Conservation (phyloP, 2,888 invertebrate species). For the Drosophila multiciliata region DNA sequence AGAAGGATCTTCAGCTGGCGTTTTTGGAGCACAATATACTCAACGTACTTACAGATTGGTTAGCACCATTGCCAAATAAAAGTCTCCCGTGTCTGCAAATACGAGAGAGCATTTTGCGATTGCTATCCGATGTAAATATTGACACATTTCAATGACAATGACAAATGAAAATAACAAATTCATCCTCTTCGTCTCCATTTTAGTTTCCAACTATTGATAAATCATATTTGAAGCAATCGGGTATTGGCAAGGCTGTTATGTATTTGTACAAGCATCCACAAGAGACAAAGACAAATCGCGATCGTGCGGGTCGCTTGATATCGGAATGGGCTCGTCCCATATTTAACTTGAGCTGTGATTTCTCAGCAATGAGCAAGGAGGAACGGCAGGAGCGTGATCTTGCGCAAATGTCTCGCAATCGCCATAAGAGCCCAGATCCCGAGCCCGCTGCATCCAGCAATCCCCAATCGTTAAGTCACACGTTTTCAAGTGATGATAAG, state of each 20-base stretch:
- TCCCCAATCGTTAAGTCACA: constrained; percentile 87
- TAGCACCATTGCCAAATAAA: constrained; percentile 98
- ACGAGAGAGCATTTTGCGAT: constrained; percentile 92
- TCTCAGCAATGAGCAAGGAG: constrained; percentile 95
- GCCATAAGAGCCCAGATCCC: constrained; percentile 84
- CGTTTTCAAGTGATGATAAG: constrained; percentile 87
- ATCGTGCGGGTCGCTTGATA: constrained; percentile 95
- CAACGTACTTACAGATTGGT: constrained; percentile 97
- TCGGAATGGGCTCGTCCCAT: constrained; percentile 99
- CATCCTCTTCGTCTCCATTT: not conserved
- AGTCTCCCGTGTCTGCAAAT: constrained; percentile 98
- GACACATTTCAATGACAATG: not conserved
- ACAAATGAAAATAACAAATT: not conserved
- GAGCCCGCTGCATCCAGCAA: constrained; percentile 84
- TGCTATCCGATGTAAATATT: constrained; percentile 89
- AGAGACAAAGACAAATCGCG: constrained; percentile 96
- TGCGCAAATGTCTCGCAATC: constrained; percentile 89
- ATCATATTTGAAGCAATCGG: constrained; percentile 95
- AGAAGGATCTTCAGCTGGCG: constrained; percentile 97
- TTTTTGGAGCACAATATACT: constrained; percentile 98
- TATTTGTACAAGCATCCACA: constrained; percentile 99
- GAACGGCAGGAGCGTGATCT: constrained; percentile 97
- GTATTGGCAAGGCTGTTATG: constrained; percentile 99
- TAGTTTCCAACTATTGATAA: constrained; percentile 94
- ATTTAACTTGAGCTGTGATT: constrained; percentile 97